phyloP scores from a whole-genome alignment of 2,797 vertebrate genomes.

The Sebastes trivittatus region DNA sequence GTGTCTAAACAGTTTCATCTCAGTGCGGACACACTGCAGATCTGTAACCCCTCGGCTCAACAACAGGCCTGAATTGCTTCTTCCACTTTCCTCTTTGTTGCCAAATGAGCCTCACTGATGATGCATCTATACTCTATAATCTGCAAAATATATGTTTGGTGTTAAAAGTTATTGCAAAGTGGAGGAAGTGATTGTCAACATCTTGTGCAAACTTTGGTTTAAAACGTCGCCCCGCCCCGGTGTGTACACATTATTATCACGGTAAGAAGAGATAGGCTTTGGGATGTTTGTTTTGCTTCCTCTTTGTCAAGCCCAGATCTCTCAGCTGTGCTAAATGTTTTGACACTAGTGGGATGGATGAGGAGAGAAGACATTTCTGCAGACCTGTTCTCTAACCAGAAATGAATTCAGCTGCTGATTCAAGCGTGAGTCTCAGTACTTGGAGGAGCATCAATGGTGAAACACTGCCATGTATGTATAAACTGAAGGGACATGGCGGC shows the following conservation, averaged over 20 bases:
- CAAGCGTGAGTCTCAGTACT: neutral
- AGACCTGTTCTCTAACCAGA: neutral
- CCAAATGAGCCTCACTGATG: conserved; percentile 28
- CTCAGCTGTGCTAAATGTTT: conserved; percentile 30
- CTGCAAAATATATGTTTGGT: conserved; percentile 57
- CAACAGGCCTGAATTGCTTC: conserved; percentile 39
- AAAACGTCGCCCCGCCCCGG: neutral
- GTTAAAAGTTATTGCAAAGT: conserved; percentile 29
- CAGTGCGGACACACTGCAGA: conserved; percentile 22
- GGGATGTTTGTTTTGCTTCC: conserved; percentile 49
- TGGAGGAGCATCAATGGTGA: neutral
- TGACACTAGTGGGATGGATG: conserved; percentile 10
- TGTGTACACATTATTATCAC: conserved; percentile 30
- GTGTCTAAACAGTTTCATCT: conserved; percentile 65
- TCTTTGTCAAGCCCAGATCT: conserved; percentile 28
- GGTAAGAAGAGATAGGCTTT: conserved; percentile 25
- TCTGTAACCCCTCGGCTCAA: conserved; percentile 39
- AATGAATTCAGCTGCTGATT: neutral
- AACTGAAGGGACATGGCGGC: too few species aligned
- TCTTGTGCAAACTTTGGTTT: conserved; percentile 38
- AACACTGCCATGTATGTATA: neutral
- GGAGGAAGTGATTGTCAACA: conserved; percentile 16
- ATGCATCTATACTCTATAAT: conserved; percentile 49
- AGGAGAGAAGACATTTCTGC: neutral
- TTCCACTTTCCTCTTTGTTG: conserved; percentile 32